A percentile compares a stretch with the other conserved stretches of the same genome.
phyloP scores from a whole-genome alignment of 1,140 invertebrate genomes.

The Venturia canescens region DNA sequence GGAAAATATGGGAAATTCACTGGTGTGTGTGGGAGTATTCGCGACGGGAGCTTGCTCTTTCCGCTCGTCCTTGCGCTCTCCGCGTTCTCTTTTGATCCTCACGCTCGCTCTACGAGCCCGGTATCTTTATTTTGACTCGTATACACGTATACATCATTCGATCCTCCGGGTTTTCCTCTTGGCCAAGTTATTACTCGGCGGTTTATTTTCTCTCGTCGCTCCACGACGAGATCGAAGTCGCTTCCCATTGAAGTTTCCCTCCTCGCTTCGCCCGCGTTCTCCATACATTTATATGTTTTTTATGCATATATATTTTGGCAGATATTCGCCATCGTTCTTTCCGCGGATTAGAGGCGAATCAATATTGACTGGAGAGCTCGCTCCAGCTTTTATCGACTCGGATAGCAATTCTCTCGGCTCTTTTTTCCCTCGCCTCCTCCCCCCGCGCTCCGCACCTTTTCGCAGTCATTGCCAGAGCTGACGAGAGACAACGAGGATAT shows the following conservation, averaged over 20 bases:
- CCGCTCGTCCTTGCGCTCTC: background rate
- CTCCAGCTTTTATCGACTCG: constrained; percentile 74
- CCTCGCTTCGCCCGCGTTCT: constrained; percentile 6
- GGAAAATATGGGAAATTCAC: background rate
- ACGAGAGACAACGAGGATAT: background rate
- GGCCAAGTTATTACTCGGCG: constrained; percentile 56
- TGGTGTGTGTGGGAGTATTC: background rate
- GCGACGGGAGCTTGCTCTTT: background rate
- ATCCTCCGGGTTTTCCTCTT: constrained; percentile 11
- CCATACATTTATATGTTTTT: constrained; percentile 24
- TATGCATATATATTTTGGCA: constrained; percentile 25
- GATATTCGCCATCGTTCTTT: constrained; percentile 58
- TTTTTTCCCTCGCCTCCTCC: constrained; percentile 44
- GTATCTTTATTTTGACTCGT: background rate
- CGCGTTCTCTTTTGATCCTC: constrained; percentile 11
- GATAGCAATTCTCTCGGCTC: constrained; percentile 66
- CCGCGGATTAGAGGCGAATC: constrained; percentile 76
- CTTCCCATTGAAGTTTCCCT: constrained; percentile 25
- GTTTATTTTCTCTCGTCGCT: constrained; percentile 52
- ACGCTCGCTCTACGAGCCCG: background rate
- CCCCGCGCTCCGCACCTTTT: too few species aligned
- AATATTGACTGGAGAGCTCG: constrained; percentile 75
- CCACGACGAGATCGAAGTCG: constrained; percentile 45
- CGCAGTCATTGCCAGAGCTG: constrained; percentile 25
- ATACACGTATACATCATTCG: constrained; percentile 9